These are phyloP conservation scores for Paraescarpia echinospica DNA, from an alignment of 1,140 invertebrate genomes.

Conservation along the genomic window DNA sequence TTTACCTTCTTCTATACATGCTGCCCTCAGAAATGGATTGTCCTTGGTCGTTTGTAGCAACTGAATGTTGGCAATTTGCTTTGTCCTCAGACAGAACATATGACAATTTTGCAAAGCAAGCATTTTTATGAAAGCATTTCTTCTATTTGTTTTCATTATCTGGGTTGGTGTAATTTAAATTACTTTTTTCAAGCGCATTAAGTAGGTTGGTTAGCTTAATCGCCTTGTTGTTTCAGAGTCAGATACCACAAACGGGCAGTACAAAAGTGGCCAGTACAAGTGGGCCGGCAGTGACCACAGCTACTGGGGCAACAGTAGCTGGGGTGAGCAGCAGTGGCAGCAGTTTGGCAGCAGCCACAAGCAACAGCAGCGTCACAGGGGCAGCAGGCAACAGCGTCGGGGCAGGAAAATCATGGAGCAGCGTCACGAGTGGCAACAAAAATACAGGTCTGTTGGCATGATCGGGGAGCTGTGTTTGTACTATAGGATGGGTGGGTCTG, in stretches of 20 bases:
- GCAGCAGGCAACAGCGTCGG: conserved; percentile 15
- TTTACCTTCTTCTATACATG: too few relatives aligned
- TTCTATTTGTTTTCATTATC: too few relatives aligned
- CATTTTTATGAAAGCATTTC: too few relatives aligned
- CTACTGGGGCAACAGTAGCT: conserved; percentile 3
- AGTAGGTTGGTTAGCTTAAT: background rate
- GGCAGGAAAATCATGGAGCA: conserved; percentile 57
- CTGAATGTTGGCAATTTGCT: too few relatives aligned
- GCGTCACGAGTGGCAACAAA: conserved; percentile 57
- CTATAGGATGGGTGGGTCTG: background rate
- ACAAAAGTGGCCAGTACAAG: background rate
- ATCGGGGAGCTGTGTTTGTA: background rate
- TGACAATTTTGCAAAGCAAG: too few relatives aligned
- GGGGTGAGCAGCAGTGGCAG: conserved; percentile 32
- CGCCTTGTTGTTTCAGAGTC: background rate
- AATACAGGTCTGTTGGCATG: conserved; percentile 18
- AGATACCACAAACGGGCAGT: conserved; percentile 3
- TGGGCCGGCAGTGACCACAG: background rate
- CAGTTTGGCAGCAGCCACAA: conserved; percentile 35
- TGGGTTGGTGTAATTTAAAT: too few relatives aligned
- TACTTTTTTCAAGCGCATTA: too few relatives aligned
- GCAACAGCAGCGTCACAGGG: conserved; percentile 29
- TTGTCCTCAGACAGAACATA: too few relatives aligned
- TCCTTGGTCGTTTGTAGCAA: too few relatives aligned
- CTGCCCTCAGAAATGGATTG: too few relatives aligned